A percentile compares a stretch with the other conserved stretches of the same genome.
phyloP scores from a whole-genome alignment of 2,888 invertebrate species.

The Lasioglossum zephyrum region DNA sequence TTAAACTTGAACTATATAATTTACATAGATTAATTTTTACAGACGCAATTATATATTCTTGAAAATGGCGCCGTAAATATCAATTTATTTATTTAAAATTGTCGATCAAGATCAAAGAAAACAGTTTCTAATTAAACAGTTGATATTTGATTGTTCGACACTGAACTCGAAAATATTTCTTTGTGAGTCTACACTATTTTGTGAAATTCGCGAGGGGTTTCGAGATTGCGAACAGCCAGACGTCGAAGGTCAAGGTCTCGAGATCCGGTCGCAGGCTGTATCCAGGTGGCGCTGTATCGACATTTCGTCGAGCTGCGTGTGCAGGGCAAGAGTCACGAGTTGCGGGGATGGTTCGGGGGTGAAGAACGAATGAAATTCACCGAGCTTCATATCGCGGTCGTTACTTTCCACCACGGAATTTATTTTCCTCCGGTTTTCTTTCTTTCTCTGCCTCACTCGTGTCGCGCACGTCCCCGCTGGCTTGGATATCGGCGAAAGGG shows the following conservation, averaged over 20 bases:
- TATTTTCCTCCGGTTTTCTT: slow-evolving; percentile 55
- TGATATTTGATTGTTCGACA: too few relatives aligned
- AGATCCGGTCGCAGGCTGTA: not conserved
- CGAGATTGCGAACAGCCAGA: not conserved
- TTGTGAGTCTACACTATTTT: not conserved
- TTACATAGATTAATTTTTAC: too few relatives aligned
- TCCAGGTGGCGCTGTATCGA: slow-evolving; percentile 46
- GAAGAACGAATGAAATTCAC: slow-evolving; percentile 65
- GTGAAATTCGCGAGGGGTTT: not conserved
- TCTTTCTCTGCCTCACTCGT: slow-evolving; percentile 11
- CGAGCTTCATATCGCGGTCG: slow-evolving; percentile 71
- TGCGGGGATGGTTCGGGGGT: not conserved
- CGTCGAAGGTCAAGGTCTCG: not conserved
- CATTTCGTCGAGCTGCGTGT: slow-evolving; percentile 20
- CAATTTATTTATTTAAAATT: too few relatives aligned
- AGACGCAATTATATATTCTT: too few relatives aligned
- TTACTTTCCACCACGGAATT: slow-evolving; percentile 69
- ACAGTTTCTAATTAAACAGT: too few relatives aligned
- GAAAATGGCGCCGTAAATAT: too few relatives aligned
- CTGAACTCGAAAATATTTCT: not conserved
- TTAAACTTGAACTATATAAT: too few relatives aligned
- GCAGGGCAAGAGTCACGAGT: slow-evolving; percentile 6
- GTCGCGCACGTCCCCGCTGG: slow-evolving; percentile 42
- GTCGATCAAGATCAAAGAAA: too few relatives aligned
- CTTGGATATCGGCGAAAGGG: not conserved